phyloP scores from a whole-genome alignment of 2,888 invertebrate genomes.

The Agapostemon virescens region DNA sequence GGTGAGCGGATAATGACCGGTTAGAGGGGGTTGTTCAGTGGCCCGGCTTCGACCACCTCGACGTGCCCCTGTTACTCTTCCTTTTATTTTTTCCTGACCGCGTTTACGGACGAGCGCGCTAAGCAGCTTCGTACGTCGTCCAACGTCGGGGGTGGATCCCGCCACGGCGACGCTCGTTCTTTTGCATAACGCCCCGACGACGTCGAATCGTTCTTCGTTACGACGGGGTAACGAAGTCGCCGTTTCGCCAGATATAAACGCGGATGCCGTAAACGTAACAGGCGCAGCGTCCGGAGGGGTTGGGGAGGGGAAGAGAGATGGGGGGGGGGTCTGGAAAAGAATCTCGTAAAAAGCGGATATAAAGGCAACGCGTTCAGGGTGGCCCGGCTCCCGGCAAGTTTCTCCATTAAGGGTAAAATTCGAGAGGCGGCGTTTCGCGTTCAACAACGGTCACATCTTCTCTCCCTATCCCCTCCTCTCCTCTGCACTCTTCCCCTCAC shows the following conservation, averaged over 20 bases:
- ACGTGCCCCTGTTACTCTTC: background rate
- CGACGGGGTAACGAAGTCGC: slow-evolving; percentile 16
- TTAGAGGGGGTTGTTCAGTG: slow-evolving; percentile 45
- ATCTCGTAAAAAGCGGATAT: slow-evolving; percentile 58
- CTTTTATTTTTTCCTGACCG: slow-evolving; percentile 8
- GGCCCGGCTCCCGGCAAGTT: slow-evolving; percentile 30
- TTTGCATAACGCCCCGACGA: background rate
- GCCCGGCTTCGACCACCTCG: background rate
- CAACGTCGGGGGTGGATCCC: slow-evolving; percentile 6
- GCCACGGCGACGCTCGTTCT: background rate
- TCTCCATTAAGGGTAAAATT: slow-evolving; percentile 60
- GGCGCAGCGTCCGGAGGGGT: too few relatives aligned
- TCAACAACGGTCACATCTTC: slow-evolving; percentile 46
- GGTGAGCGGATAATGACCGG: slow-evolving; percentile 44
- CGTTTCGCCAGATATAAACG: slow-evolving; percentile 47
- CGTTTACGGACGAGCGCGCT: slow-evolving; percentile 37
- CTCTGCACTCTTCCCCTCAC: background rate
- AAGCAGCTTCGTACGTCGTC: slow-evolving; percentile 13
- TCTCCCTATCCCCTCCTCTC: background rate
- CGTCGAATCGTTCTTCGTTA: slow-evolving; percentile 9
- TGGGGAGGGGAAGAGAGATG: too few relatives aligned
- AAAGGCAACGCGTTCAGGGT: slow-evolving; percentile 45
- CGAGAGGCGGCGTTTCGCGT: slow-evolving; percentile 50
- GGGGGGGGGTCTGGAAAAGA: slow-evolving; percentile 23
- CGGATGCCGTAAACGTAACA: slow-evolving; percentile 54